Evolutionary conservation across 2,888 invertebrate species (phyloP).

Genomic region (Podotricha telesiphe): DNA sequence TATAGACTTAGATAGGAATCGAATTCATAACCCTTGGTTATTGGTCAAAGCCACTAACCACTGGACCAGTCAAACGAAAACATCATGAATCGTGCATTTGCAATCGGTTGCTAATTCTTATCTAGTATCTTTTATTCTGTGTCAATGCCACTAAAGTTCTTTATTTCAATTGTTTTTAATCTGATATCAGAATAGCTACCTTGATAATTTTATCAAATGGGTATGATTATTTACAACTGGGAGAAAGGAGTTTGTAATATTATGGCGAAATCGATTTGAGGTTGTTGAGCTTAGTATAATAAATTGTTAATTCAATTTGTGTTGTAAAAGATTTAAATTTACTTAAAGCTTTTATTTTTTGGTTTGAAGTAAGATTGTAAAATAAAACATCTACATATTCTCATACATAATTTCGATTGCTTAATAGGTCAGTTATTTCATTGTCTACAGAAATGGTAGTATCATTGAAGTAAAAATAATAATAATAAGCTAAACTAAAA

Average conservation of each 20-base stretch:
- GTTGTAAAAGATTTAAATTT: too few species aligned
- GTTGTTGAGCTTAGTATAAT: too few species aligned
- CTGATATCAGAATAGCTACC: slow-evolving; percentile 41
- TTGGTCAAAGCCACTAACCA: background rate
- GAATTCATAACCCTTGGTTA: background rate
- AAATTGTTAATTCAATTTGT: too few species aligned
- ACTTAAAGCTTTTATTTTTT: too few species aligned
- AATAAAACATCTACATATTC: too few species aligned
- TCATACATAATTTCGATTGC: too few species aligned
- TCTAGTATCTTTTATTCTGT: slow-evolving; percentile 11
- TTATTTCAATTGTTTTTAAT: slow-evolving; percentile 45
- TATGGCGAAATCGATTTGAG: background rate
- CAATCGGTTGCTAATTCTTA: background rate
- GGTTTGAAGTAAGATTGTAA: too few species aligned
- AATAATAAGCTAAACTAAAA: too few species aligned
- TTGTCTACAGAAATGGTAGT: too few species aligned
- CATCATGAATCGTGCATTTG: slow-evolving; percentile 5
- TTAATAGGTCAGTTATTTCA: too few species aligned
- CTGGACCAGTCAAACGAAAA: background rate
- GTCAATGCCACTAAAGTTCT: slow-evolving; percentile 49
- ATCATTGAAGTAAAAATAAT: too few species aligned
- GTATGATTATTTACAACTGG: slow-evolving; percentile 30
- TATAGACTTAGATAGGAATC: background rate
- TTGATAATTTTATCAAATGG: slow-evolving; percentile 31
- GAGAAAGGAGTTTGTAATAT: background rate